Evolutionary conservation across 1,140 invertebrate genomes (phyloP), one percentile per base, ranked within the genome.

Genomic region (Cyphomyrmex costatus): DNA sequence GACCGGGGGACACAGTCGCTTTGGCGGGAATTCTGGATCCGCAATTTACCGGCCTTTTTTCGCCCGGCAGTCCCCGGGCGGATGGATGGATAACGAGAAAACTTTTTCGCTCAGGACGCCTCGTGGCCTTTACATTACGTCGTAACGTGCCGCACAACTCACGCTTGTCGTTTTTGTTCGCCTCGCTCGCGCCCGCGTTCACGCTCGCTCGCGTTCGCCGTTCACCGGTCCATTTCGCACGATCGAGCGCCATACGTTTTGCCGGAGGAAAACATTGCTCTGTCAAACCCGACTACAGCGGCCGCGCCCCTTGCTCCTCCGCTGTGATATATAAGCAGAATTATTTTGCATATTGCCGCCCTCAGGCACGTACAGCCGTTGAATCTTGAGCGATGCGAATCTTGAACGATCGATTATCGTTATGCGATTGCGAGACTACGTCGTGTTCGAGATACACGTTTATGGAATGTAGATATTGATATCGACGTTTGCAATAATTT

Each of bases 11-110:
- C 42, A 60, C 0, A 12, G 87, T 70, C 88, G 79, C 82, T 90
- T 89, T 78, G 68, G 85, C 24, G 42, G 63, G 74, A 87, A 90
- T 86, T 87, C 68, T 79, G 79, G 49, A 80, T 73, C 85, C 85
- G 88, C 86, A 90, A 90, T 89, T 90, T 87, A 87, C 88, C 60
- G 73, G 65, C 24, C 71, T 82, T 89, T 90, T 90, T 90, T 90
- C 76, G 86, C 51, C 49, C 30, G 30, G 30, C 70, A 12, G 89
- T 89, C 84, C 85, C 76, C 58, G 30, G 79, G 21, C 74, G 80
- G 86, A 89, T 88, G 82, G 89, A 90, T 88, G 89, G 89, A 90
- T 90, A 90, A 90, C 89, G 89, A 90, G 89, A 90, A 90, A 90
- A 90, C 63, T 90, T 90, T 90, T 90, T 90, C 89, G 86, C 51